Conservation (phyloP, 2,797 vertebrate species). For the Eulemur rubriventer region DNA sequence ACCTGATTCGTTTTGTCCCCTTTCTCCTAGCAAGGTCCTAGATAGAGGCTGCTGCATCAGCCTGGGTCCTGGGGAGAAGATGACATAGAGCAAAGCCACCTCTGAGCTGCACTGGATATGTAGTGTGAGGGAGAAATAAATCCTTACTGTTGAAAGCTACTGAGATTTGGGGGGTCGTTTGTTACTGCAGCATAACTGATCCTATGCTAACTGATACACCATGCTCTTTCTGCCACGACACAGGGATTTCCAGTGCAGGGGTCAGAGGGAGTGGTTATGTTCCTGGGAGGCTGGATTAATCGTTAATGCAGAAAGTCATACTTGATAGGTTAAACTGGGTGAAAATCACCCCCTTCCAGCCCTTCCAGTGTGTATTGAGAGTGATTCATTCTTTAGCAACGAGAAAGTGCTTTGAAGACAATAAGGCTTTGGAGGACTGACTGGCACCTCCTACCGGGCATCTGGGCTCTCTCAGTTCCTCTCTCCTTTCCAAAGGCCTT, state of each 20-base stretch:
- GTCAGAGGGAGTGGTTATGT: neutral
- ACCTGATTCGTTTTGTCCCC: neutral
- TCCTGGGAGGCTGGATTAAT: neutral
- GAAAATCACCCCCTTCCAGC: neutral
- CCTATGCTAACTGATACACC: neutral
- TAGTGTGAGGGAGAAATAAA: neutral
- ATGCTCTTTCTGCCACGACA: neutral
- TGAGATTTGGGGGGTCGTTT: neutral
- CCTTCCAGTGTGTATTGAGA: neutral
- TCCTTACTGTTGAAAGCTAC: neutral
- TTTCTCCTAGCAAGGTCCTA: neutral
- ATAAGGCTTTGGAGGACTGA: neutral
- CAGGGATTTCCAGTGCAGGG: neutral
- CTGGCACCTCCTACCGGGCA: neutral
- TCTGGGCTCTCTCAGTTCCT: neutral
- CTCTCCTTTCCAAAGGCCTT: neutral
- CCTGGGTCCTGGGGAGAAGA: neutral
- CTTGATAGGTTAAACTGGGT: neutral
- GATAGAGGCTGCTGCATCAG: neutral
- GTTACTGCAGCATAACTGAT: neutral
- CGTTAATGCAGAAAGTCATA: neutral
- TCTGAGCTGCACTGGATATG: neutral
- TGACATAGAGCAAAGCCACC: neutral
- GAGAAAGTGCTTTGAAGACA: slow-evolving; percentile 38
- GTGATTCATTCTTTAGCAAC: slow-evolving; percentile 26